phyloP scores from a whole-genome alignment of 1,140 invertebrate genomes.

The Halyomorpha halys region DNA sequence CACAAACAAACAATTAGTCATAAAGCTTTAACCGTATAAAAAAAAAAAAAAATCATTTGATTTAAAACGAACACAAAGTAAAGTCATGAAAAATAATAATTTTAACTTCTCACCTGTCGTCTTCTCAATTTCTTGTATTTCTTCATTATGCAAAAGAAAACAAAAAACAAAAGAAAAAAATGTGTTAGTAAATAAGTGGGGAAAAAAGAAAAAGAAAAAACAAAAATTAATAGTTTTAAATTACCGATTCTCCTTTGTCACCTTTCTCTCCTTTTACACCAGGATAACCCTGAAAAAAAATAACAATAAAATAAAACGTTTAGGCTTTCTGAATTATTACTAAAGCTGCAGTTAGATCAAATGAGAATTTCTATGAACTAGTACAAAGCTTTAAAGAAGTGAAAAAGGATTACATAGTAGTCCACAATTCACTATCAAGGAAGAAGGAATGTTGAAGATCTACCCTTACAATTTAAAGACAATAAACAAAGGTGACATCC shows the following conservation, averaged over 20 bases:
- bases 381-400: too few species aligned
- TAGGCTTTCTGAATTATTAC: too few species aligned
- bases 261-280: constrained; percentile 81
- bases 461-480: too few species aligned
- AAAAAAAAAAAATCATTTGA: constrained; percentile 26
- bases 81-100: constrained; percentile 14
- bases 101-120: constrained; percentile 56
- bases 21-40: constrained; percentile 15
- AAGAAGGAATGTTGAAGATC: too few species aligned
- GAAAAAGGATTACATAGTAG: too few species aligned
- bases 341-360: too few species aligned
- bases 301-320: neutral
- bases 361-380: too few species aligned
- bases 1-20: constrained; percentile 19
- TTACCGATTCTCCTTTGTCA: constrained; percentile 85
- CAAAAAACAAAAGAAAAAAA: constrained; percentile 32
- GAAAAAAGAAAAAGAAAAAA: constrained; percentile 3
- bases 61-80: constrained; percentile 6
- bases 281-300: constrained; percentile 60
- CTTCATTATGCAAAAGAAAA: constrained; percentile 41
- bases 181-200: neutral
- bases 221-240: constrained; percentile 31
- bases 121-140: constrained; percentile 84
- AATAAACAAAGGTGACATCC: too few species aligned
- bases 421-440: too few species aligned